Base-by-base conservation (phyloP, 2,888 invertebrate species). In the Empis stercorea region DNA sequence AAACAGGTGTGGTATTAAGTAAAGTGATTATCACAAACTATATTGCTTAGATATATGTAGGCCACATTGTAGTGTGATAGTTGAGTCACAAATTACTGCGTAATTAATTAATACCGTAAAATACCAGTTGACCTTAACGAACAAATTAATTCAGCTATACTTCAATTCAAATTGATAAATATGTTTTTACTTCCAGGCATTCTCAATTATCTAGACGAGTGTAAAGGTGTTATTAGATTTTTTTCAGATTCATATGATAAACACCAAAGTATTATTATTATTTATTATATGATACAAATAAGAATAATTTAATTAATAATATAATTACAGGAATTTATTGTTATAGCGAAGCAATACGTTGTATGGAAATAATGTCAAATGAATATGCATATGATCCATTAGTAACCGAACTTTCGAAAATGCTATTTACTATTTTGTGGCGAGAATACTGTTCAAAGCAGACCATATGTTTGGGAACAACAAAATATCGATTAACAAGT, bases 381-480 rank as follows among this genome's bases (percentile, higher is more conserved):
- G 51, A 42, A n/a, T 42, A 48, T 20, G 51, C 37, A n/a, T 42
- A 23, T 10, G 15, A 44, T 11, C 37, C 40, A 14, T 20, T 23
- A 2, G 37, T 41, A 10, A 37, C 42, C 2, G 50, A 52, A 13
- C 40, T 50, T 34, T 44, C 48, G 2, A 43, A 47, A 32, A 38
- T 52, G n/a, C 14, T 46, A 6, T 52, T 52, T 14, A 52, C 49
- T 17, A 42, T 52, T 44, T 50, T 50, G 50, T 50, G 50, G 40
- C 42, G 52, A 13, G 23, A 48, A 20, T 50, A 44, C n/a, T 48
- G 50, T 4, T 47, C 52, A 10, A 48, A 46, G 15, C 44, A 50
- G 20, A 46, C 50, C 13, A 34, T 46, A 13, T 52, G 52, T 42
- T 43, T 52, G n/a, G 52, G 52, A 3, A 48, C 50, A 2, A 43